phyloP scores from a whole-genome alignment of 2,113 vertebrate species.

The Platanista minor region DNA sequence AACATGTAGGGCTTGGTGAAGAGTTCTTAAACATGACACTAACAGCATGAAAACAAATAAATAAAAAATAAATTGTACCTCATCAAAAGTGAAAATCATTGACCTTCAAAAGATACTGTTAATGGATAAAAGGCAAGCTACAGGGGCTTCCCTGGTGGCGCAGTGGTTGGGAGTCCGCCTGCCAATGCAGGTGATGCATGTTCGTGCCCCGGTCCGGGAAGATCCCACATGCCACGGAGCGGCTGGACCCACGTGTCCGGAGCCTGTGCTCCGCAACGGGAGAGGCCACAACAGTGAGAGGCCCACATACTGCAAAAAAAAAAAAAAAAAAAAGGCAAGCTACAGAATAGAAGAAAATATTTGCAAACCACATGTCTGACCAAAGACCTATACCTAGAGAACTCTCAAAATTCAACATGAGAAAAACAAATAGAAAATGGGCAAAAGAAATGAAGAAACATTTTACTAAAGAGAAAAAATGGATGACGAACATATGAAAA shows the following conservation, averaged over 20 bases:
- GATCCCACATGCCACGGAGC: too few species aligned
- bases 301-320: too few species aligned
- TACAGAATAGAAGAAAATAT: not conserved
- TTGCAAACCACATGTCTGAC: not conserved
- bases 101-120: not conserved
- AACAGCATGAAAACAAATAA: not conserved
- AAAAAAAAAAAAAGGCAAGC: not conserved
- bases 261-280: too few species aligned
- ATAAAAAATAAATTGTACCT: not conserved
- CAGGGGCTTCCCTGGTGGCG: too few species aligned
- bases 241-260: too few species aligned
- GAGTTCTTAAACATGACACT: not conserved
- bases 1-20: not conserved
- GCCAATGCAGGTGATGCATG: too few species aligned
- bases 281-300: too few species aligned
- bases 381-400: not conserved
- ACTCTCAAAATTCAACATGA: not conserved
- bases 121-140: not conserved
- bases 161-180: too few species aligned
- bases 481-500: not conserved
- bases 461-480: not conserved
- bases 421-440: not conserved
- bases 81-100: not conserved
- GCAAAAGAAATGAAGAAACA: not conserved
- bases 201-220: too few species aligned